These are phyloP conservation scores for Polyommatus icarus DNA, from an alignment of 2,888 invertebrate genomes.

Conservation along the genomic window DNA sequence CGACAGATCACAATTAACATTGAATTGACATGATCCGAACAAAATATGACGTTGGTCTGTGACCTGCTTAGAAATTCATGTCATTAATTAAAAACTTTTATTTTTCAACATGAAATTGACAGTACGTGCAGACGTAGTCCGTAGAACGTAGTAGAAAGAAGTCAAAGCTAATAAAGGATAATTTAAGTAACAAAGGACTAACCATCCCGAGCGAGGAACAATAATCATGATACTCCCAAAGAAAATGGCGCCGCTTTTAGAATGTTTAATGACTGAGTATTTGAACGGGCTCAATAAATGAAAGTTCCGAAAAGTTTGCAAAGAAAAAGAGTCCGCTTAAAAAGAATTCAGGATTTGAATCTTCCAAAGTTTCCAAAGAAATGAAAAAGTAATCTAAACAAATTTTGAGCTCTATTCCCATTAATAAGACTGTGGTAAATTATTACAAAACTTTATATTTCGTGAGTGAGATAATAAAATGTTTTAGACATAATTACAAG, in stretches of 20 bases:
- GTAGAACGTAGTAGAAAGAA: not conserved
- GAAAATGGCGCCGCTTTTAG: constrained; percentile 22
- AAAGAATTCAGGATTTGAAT: constrained; percentile 1
- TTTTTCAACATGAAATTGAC: too few species aligned
- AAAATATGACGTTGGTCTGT: too few species aligned
- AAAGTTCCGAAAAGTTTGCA: constrained; percentile 10
- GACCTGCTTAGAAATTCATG: too few species aligned
- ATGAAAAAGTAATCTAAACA: constrained; percentile 7
- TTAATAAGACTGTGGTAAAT: not conserved
- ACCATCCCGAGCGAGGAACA: not conserved
- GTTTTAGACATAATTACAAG: not conserved
- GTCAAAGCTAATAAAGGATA: not conserved
- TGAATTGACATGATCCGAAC: too few species aligned
- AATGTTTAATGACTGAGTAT: constrained; percentile 19
- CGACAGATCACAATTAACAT: too few species aligned
- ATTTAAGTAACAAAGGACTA: not conserved
- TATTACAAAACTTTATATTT: not conserved
- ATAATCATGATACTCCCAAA: constrained; percentile 16
- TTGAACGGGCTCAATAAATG: constrained; percentile 24
- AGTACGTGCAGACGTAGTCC: too few species aligned
- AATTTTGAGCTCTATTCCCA: not conserved
- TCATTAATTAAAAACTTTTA: too few species aligned
- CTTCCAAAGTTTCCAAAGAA: not conserved
- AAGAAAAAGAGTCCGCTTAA: not conserved
- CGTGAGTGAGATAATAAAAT: not conserved